Conservation (phyloP, 2,113 vertebrate genomes). For the Abramis brama region DNA sequence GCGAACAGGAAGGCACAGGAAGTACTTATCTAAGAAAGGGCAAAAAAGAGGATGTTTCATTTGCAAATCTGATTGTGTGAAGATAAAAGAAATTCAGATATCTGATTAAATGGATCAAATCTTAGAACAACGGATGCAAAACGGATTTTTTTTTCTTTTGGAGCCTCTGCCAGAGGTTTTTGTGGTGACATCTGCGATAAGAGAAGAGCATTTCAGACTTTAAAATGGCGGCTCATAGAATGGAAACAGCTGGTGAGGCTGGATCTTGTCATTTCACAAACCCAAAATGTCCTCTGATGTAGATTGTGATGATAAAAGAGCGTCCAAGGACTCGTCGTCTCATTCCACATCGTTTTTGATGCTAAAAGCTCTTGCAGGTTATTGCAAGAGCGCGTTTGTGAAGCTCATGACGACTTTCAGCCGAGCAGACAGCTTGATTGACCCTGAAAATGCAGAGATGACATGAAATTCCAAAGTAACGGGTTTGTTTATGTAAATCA, state of each 20-base stretch:
- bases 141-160: not conserved
- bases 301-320: conserved; percentile 12
- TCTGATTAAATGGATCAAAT: conserved; percentile 5
- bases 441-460: not conserved
- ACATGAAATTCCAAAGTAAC: not conserved
- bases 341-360: not conserved
- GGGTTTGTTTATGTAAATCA: conserved; percentile 14
- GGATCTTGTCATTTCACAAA: conserved; percentile 18
- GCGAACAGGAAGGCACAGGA: conserved; percentile 13
- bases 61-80: not conserved
- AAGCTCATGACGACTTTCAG: conserved; percentile 10
- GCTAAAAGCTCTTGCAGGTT: conserved; percentile 24
- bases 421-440: not conserved
- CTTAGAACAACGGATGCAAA: not conserved
- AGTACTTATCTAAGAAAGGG: not conserved
- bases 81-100: conserved; percentile 21
- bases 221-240: not conserved
- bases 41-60: conserved; percentile 1
- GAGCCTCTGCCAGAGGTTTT: conserved; percentile 1
- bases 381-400: conserved; percentile 14
- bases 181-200: conserved; percentile 36
- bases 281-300: conserved; percentile 22
- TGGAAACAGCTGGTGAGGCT: conserved; percentile 24
- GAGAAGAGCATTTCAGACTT: not conserved
- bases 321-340: conserved; percentile 11